phyloP scores from a whole-genome alignment of 1,140 invertebrate genomes.

The Penaeus japonicus region DNA sequence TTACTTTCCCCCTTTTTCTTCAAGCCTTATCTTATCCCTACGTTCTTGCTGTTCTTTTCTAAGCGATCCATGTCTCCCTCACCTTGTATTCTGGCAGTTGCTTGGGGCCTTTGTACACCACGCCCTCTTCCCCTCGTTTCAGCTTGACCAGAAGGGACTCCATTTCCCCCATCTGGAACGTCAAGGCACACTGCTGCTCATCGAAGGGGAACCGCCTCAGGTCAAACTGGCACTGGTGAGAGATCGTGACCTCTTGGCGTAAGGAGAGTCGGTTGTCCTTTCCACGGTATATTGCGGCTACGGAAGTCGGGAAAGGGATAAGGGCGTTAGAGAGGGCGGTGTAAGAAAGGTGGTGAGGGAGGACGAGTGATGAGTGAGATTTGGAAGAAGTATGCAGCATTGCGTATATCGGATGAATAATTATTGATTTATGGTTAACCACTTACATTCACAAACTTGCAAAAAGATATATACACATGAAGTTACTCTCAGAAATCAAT shows the following conservation, averaged over 20 bases:
- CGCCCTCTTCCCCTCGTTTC: not conserved
- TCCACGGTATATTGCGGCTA: not conserved
- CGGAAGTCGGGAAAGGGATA: too few species aligned
- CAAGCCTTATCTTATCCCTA: too few species aligned
- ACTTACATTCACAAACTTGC: too few species aligned
- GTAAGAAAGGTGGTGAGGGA: not conserved
- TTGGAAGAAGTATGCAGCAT: too few species aligned
- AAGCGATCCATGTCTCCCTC: not conserved
- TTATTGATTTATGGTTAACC: too few species aligned
- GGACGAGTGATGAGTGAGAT: not conserved
- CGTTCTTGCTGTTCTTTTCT: too few species aligned
- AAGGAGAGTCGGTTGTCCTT: not conserved
- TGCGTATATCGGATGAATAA: too few species aligned
- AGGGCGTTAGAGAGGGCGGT: not conserved
- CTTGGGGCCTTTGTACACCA: not conserved
- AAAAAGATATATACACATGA: too few species aligned
- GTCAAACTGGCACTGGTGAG: conserved; percentile 19
- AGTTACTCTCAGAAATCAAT: not conserved
- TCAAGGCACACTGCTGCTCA: not conserved
- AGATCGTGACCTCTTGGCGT: not conserved
- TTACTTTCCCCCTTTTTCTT: too few species aligned
- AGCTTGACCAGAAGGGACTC: conserved; percentile 7
- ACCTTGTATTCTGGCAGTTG: conserved; percentile 30
- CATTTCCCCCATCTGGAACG: not conserved
- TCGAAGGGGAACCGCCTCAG: conserved; percentile 30